These are phyloP conservation scores for Rhinogobius similis DNA, from an alignment of 2,113 vertebrate species.

Conservation along the genomic window DNA sequence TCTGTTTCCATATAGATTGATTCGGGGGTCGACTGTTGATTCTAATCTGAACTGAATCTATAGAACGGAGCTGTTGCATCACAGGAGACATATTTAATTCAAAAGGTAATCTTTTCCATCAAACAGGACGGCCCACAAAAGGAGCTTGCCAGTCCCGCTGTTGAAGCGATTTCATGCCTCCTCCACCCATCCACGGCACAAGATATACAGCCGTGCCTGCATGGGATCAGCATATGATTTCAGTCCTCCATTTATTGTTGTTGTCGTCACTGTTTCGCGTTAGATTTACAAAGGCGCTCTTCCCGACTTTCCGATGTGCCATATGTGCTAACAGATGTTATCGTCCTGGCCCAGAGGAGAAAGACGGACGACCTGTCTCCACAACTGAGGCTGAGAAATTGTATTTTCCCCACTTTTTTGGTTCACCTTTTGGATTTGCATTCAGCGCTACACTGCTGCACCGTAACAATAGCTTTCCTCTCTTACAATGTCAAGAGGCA, in stretches of 20 bases:
- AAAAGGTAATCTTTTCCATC: conserved; percentile 24
- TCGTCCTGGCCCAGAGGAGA: conserved; percentile 65
- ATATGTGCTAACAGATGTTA: conserved; percentile 78
- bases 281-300: conserved; percentile 69
- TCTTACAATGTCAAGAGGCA: conserved; percentile 41
- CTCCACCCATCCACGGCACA: conserved; percentile 8
- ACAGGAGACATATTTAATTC: conserved; percentile 3
- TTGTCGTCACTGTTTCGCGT: conserved; percentile 65
- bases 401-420: conserved; percentile 33
- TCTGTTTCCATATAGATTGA: conserved; percentile 50
- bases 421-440: conserved; percentile 53
- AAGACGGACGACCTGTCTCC: conserved; percentile 78
- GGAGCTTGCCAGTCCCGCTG: neutral
- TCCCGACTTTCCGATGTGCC: conserved; percentile 64
- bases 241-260: conserved; percentile 45
- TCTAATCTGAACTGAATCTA: conserved; percentile 42
- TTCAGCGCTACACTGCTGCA: conserved; percentile 53
- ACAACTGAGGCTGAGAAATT: conserved; percentile 75
- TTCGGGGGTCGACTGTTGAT: conserved; percentile 26
- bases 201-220: conserved; percentile 38
- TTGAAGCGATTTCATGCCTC: conserved; percentile 1
- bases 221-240: conserved; percentile 60
- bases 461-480: conserved; percentile 47
- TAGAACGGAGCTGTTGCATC: conserved; percentile 14
- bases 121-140: conserved; percentile 4